Conservation (phyloP, 2,797 vertebrate species). For the Pelochelys cantorii region DNA sequence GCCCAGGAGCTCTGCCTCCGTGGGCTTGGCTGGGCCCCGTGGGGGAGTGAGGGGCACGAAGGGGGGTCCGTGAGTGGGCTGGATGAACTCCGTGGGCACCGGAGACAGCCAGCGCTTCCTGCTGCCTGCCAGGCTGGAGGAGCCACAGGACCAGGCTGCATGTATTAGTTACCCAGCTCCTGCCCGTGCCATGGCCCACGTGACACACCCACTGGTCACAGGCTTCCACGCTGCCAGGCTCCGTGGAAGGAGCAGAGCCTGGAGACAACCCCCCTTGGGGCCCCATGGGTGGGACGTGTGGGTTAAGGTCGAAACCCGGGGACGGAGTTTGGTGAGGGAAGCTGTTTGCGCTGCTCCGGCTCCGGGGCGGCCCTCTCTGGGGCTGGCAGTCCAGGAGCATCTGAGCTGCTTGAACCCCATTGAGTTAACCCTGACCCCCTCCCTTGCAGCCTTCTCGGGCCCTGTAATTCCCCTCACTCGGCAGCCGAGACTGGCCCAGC, state of each 20-base stretch:
- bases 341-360: background rate
- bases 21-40: background rate
- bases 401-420: background rate
- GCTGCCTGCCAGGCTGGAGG: background rate
- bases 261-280: background rate
- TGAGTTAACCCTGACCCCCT: background rate
- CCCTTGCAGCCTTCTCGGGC: background rate
- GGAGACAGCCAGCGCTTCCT: background rate
- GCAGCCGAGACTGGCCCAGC: background rate
- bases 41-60: background rate
- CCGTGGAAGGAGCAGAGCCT: background rate
- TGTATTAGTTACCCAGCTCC: background rate
- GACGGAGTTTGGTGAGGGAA: background rate
- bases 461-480: conserved; percentile 24
- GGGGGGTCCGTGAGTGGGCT: background rate
- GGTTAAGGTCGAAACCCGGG: background rate
- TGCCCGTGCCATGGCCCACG: background rate
- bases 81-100: background rate
- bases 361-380: background rate
- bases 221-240: too few relatives aligned
- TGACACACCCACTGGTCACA: background rate
- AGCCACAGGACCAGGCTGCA: background rate
- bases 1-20: background rate
- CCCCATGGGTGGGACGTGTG: background rate
- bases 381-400: background rate